Conservation (phyloP, 2,888 invertebrate genomes). For the Heteropelma amictum region DNA sequence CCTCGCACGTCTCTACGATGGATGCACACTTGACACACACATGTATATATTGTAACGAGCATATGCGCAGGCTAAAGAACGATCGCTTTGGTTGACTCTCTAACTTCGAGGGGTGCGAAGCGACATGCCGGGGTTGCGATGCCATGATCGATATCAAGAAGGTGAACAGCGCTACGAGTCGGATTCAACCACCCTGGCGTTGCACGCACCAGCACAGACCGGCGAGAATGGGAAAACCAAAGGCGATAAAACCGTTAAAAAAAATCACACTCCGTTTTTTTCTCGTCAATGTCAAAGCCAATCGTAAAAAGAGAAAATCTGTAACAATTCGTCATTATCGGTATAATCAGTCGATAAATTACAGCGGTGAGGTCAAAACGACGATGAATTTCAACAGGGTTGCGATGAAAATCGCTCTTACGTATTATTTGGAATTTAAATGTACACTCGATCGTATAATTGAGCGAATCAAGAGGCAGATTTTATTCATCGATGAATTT, state of each 20-base stretch:
- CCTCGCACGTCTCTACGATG: slow-evolving; percentile 31
- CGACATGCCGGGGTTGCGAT: slow-evolving; percentile 31
- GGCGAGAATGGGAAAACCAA: not conserved
- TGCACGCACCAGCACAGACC: slow-evolving; percentile 1
- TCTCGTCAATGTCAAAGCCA: too few relatives aligned
- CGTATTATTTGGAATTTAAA: too few relatives aligned
- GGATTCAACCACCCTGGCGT: slow-evolving; percentile 14
- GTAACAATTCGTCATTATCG: too few relatives aligned
- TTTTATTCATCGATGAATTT: not conserved
- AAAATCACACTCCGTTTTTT: too few relatives aligned
- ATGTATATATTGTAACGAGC: slow-evolving; percentile 1
- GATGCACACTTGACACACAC: slow-evolving; percentile 13
- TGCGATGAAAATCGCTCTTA: too few relatives aligned
- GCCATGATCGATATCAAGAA: slow-evolving; percentile 53
- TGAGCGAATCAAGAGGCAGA: not conserved
- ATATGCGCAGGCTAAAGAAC: slow-evolving; percentile 16
- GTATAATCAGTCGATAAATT: too few relatives aligned
- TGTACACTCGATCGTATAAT: too few relatives aligned
- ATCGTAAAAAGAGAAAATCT: too few relatives aligned
- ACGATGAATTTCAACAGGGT: too few relatives aligned
- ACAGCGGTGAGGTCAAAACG: too few relatives aligned
- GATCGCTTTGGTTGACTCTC: not conserved
- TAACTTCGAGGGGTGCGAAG: slow-evolving; percentile 19
- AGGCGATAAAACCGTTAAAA: not conserved
- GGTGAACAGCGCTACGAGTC: slow-evolving; percentile 46